phyloP scores from a whole-genome alignment of 1,140 invertebrate genomes.

The Meloidogyne floridensis region DNA sequence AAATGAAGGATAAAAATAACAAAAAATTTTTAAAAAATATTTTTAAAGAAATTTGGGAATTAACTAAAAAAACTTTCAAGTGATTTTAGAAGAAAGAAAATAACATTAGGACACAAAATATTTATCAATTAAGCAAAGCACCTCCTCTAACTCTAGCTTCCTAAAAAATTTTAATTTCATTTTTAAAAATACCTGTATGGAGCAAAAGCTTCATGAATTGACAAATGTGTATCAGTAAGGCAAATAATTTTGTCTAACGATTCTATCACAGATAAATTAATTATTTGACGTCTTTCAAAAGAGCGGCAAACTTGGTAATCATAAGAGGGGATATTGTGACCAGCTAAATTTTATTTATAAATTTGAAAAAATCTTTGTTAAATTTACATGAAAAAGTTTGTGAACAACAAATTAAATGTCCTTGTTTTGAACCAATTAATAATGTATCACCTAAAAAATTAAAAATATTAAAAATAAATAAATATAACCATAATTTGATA shows the following conservation, averaged over 20 bases:
- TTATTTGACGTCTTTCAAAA: slow-evolving; percentile 46
- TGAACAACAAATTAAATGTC: slow-evolving; percentile 47
- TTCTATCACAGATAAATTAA: slow-evolving; percentile 46
- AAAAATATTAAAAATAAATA: slow-evolving; percentile 17
- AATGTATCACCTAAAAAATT: slow-evolving; percentile 51
- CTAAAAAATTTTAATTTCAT: neutral
- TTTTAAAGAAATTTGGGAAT: no score
- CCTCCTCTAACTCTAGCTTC: no score
- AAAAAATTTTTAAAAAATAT: no score
- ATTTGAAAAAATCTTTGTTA: neutral
- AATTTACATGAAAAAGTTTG: slow-evolving; percentile 24
- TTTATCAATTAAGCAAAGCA: no score
- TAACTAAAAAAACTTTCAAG: no score
- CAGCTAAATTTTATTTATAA: neutral
- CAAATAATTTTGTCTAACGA: slow-evolving; percentile 43
- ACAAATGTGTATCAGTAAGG: slow-evolving; percentile 40
- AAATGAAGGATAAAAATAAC: neutral
- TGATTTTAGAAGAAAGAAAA: no score
- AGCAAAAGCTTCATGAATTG: slow-evolving; percentile 42
- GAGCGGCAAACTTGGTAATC: slow-evolving; percentile 44
- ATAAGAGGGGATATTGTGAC: slow-evolving; percentile 38
- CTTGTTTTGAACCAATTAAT: slow-evolving; percentile 49
- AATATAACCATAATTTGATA: slow-evolving; percentile 36
- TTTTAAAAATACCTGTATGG: slow-evolving; percentile 31
- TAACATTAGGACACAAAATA: no score